Conservation (phyloP, 2,797 vertebrate species). For the Enteromius argenteus region DNA sequence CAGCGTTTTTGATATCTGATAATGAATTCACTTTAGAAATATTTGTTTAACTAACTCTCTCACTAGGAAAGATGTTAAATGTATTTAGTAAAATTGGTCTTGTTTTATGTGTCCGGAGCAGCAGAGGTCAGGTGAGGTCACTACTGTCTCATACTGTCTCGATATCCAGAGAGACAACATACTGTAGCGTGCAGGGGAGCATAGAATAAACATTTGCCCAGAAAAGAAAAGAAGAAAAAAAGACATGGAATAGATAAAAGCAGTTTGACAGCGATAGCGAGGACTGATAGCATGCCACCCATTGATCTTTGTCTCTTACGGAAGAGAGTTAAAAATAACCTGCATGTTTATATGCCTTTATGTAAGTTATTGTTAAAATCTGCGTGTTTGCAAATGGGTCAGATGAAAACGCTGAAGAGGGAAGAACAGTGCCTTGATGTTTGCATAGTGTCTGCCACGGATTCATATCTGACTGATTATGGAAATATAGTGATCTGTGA, state of each 20-base stretch:
- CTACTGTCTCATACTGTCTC: neutral
- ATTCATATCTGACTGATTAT: constrained; percentile 49
- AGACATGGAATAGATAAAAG: constrained; percentile 34
- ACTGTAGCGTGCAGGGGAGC: constrained; percentile 43
- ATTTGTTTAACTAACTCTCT: neutral
- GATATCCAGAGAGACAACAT: constrained; percentile 38
- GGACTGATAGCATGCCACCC: constrained; percentile 47
- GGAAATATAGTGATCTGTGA: constrained; percentile 46
- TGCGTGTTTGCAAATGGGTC: constrained; percentile 36
- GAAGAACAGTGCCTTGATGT: constrained; percentile 42
- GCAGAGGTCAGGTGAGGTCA: constrained; percentile 52
- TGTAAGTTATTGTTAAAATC: constrained; percentile 51
- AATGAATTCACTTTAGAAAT: constrained; percentile 8
- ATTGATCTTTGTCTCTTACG: constrained; percentile 60
- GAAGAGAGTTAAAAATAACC: constrained; percentile 64
- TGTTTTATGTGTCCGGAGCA: constrained; percentile 9
- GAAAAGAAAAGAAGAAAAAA: constrained; percentile 3
- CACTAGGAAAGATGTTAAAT: neutral
- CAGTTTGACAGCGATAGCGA: constrained; percentile 42
- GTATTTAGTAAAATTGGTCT: neutral
- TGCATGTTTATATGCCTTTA: constrained; percentile 31
- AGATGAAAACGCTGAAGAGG: constrained; percentile 39
- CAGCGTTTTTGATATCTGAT: neutral
- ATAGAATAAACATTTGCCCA: constrained; percentile 32
- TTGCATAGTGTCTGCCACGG: constrained; percentile 57